Evolutionary conservation across 2,797 vertebrate genomes (phyloP).

Genomic region (Epinephelus awoara): DNA sequence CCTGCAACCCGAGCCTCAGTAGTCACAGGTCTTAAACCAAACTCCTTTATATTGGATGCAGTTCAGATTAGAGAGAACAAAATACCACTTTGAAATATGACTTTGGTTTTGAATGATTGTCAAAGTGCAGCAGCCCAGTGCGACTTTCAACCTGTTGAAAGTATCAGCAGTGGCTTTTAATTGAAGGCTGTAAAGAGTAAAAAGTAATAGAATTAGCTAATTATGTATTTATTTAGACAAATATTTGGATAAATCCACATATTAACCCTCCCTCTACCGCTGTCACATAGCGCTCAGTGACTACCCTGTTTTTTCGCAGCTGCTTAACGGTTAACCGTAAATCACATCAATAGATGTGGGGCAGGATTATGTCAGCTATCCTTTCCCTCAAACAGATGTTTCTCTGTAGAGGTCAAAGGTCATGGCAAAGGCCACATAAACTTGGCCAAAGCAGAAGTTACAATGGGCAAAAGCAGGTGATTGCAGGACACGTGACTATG

Average conservation of each 20-base stretch:
- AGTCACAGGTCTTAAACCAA: constrained; percentile 52
- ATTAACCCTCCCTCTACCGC: constrained; percentile 1
- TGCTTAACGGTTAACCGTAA: constrained; percentile 54
- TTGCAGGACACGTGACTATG: constrained; percentile 46
- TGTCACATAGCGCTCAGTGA: constrained; percentile 23
- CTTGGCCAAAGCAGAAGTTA: constrained; percentile 74
- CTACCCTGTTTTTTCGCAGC: constrained; percentile 24
- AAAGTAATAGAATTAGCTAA: not conserved
- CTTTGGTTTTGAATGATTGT: not conserved
- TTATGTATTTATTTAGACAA: constrained; percentile 6
- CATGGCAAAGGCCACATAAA: constrained; percentile 73
- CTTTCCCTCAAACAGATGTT: constrained; percentile 82
- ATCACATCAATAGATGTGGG: constrained; percentile 68
- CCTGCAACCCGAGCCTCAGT: constrained; percentile 64
- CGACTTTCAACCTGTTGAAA: constrained; percentile 15
- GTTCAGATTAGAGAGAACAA: constrained; percentile 59
- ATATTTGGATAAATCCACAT: constrained; percentile 11
- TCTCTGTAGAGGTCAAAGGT: constrained; percentile 65
- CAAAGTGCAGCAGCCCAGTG: not conserved
- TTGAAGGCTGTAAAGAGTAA: constrained; percentile 3
- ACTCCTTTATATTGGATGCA: constrained; percentile 43
- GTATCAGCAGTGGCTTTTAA: constrained; percentile 5
- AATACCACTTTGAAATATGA: constrained; percentile 23
- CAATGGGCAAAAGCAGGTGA: constrained; percentile 71
- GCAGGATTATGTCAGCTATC: constrained; percentile 68